Evolutionary conservation across 2,888 invertebrate species (phyloP), one percentile per base, ranked within the genome.

Genomic region (Ennomos fuscantarius): DNA sequence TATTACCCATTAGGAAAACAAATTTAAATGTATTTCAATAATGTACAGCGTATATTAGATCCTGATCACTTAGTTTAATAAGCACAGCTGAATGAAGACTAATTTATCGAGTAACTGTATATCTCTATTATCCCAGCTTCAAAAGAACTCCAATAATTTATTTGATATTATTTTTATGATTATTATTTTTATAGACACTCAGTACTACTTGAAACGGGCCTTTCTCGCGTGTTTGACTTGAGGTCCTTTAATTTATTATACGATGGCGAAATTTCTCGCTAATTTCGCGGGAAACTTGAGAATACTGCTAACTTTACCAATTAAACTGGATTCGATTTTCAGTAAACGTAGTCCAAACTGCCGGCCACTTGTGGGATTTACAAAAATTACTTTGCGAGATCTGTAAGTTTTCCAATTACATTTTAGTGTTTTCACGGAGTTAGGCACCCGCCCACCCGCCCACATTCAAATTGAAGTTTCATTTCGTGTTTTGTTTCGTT

Each of bases 311-410:
- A 87, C 86, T 86, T 86, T 84, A 72, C 79, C 81, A 86, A 86
- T 85, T 86, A 86, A 82, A 84, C 70, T 68, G 70, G 73, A 80
- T 82, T 82, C 79, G 81, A 81, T 81, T 86, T 81, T 78, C 73
- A 73, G 77, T 76, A 75, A 77, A 78, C 70, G 77, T n/a, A 43
- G 47, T 56, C 50, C 42, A 44, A 47, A 52, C 62, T 65, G 65
- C 64, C 68, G 69, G 46, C 70, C 70, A 73, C 73, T 70, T 69
- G 73, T 65, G 70, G 73, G 74, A 70, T 71, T 74, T 71, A 72
- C 71, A 79, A 79, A 78, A 79, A 81, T 74, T 65, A 72, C 72
- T 76, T 72, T 68, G 24, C 55, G 60, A 68, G 66, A 72, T 72
- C 66, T 62, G 68, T 63, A 74, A 77, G 73, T 75, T 78, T 70